phyloP scores from a whole-genome alignment of 2,797 vertebrate species.

The Alca torda region DNA sequence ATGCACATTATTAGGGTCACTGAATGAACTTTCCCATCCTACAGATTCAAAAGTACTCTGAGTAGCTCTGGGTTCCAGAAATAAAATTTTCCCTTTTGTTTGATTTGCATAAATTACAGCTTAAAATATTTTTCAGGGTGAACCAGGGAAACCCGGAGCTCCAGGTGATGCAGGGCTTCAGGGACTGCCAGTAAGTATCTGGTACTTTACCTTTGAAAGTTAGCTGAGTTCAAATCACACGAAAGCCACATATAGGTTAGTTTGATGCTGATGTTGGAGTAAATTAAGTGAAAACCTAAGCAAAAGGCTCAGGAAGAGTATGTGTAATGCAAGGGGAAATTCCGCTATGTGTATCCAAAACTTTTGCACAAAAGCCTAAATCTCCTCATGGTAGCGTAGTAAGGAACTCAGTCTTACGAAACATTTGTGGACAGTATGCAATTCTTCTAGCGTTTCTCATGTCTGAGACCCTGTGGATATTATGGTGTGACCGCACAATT shows the following conservation, averaged over 20 bases:
- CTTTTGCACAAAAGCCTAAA: background rate
- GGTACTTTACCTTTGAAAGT: background rate
- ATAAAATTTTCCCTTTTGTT: background rate
- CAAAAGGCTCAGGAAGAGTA: background rate
- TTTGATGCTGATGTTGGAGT: background rate
- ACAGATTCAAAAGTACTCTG: background rate
- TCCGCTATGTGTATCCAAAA: background rate
- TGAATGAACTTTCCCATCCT: background rate
- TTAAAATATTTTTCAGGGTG: slow-evolving; percentile 81
- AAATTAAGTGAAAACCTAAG: background rate
- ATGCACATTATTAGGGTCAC: background rate
- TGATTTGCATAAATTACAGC: background rate
- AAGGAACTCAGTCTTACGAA: background rate
- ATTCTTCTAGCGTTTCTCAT: background rate
- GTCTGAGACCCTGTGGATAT: background rate
- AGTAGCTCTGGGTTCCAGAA: background rate
- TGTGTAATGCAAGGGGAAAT: background rate
- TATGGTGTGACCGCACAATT: background rate
- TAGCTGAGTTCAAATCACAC: background rate
- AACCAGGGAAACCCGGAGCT: slow-evolving; percentile 85
- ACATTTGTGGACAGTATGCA: background rate
- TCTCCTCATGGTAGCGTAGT: background rate
- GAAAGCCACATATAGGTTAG: background rate
- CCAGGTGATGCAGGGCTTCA: slow-evolving; percentile 90
- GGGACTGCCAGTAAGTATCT: slow-evolving; percentile 90